phyloP scores from a whole-genome alignment of 2,113 vertebrate species.

The Catharus minimus region DNA sequence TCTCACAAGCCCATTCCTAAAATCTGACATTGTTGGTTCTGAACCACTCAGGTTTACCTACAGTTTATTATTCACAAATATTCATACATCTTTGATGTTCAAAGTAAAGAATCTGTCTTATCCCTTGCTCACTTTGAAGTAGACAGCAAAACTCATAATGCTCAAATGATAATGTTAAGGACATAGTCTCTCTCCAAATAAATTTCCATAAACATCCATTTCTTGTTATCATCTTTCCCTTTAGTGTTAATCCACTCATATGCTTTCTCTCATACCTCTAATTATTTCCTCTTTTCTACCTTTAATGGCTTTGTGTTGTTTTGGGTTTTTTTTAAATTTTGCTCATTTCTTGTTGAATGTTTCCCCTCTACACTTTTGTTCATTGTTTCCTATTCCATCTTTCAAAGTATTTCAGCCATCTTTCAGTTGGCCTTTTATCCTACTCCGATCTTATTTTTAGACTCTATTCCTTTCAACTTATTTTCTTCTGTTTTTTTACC shows the following conservation, averaged over 20 bases:
- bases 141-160: not conserved
- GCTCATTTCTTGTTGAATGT: not conserved
- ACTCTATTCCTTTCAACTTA: not conserved
- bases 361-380: not conserved
- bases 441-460: not conserved
- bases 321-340: not conserved
- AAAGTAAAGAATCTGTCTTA: not conserved
- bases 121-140: not conserved
- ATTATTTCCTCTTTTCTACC: not conserved
- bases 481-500: not conserved
- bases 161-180: not conserved
- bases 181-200: not conserved
- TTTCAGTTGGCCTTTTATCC: not conserved
- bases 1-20: not conserved
- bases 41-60: not conserved
- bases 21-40: accelerated
- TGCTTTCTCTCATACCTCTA: not conserved
- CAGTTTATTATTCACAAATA: not conserved
- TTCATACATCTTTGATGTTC: not conserved
- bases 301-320: not conserved
- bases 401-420: not conserved
- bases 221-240: not conserved
- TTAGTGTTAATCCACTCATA: not conserved
- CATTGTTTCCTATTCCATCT: not conserved
- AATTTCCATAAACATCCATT: not conserved